Conservation (phyloP, 2,113 vertebrate species). For the Aptenodytes forsteri region DNA sequence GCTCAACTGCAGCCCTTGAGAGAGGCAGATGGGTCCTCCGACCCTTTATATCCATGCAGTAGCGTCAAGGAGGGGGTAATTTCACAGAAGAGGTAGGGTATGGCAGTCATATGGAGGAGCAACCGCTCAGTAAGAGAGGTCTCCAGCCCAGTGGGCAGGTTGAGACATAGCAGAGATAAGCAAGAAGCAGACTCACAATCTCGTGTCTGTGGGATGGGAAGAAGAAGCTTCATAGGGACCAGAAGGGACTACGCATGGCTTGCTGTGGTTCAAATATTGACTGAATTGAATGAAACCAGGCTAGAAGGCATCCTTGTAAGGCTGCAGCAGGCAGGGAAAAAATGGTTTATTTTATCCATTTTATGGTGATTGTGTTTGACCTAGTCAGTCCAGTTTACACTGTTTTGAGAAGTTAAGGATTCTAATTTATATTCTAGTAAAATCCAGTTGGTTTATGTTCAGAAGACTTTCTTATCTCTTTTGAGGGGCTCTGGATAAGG, state of each 20-base stretch:
- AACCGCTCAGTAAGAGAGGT: background rate
- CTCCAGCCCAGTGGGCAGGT: background rate
- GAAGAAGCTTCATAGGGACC: background rate
- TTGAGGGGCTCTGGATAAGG: background rate
- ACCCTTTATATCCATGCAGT: background rate
- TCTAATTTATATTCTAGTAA: background rate
- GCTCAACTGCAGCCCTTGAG: background rate
- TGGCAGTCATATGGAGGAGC: background rate
- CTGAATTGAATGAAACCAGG: background rate
- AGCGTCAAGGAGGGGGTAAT: background rate
- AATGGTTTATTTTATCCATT: background rate
- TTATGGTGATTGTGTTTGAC: background rate
- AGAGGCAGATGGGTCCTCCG: background rate
- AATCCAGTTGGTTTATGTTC: background rate
- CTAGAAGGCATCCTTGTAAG: background rate
- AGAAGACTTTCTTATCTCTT: background rate
- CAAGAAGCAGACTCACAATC: background rate
- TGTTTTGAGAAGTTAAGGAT: background rate
- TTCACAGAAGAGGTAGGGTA: background rate
- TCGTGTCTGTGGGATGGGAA: background rate
- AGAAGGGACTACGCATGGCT: background rate
- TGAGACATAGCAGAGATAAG: background rate
- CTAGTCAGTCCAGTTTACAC: background rate
- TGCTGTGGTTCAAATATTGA: background rate
- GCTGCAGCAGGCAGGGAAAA: background rate